Evolutionary conservation across 2,797 vertebrate genomes (phyloP).

Genomic region (Phrynocephalus vlangalii): DNA sequence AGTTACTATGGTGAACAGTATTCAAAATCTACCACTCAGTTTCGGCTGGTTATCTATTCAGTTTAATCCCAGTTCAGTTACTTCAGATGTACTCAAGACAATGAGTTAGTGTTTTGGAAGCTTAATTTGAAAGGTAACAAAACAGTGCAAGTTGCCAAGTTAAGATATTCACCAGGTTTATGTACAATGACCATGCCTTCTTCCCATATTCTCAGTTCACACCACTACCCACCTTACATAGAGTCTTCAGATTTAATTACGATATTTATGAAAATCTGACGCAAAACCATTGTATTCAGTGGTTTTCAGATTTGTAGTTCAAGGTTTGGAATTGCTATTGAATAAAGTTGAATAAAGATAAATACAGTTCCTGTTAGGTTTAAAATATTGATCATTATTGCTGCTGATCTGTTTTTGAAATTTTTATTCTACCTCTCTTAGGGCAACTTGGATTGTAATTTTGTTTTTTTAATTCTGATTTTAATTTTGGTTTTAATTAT

Average conservation of each 20-base stretch:
- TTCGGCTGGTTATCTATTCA: conserved; percentile 18
- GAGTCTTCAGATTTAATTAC: background rate
- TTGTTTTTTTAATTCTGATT: too few species aligned
- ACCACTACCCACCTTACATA: background rate
- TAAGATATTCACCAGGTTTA: background rate
- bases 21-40: conserved; percentile 20
- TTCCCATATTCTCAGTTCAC: background rate
- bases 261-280: background rate
- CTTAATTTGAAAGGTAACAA: background rate
- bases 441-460: too few species aligned
- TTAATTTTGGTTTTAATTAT: too few species aligned
- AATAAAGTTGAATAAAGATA: background rate
- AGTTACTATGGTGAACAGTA: conserved; percentile 40
- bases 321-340: background rate
- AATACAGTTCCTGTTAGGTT: too few species aligned
- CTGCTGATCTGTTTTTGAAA: too few species aligned
- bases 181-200: background rate
- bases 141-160: background rate
- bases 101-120: background rate
- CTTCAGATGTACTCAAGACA: background rate
- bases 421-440: too few species aligned
- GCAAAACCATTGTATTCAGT: background rate
- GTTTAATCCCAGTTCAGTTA: conserved; percentile 1
- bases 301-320: conserved; percentile 1
- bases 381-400: too few species aligned